Base-by-base conservation (phyloP, 2,797 vertebrate genomes). In the Pangasius sanitwongsei region DNA sequence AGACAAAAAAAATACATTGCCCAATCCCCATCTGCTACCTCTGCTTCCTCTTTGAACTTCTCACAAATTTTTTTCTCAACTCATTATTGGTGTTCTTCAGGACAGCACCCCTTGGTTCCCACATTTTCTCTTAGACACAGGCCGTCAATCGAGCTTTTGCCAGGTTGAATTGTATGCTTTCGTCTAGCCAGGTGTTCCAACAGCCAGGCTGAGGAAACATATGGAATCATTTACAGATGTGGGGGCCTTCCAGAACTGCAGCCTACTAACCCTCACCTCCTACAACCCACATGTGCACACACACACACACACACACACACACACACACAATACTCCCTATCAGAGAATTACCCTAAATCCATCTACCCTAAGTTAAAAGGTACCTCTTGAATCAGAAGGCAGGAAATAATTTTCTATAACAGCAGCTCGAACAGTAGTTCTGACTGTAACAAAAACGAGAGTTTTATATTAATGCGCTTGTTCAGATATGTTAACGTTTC, bases 221-320 rank as follows among this genome's bases (percentile, higher is more conserved):
- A 85, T 92, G 91, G 90, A 93, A 91, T 31, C 80, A 80, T 88
- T 91, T 91, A 72, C 83, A 90, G 81, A 41, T 88, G 86, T 87
- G 23, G 83, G 88, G 53, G 83, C 85, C 80, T 93, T 67, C 86
- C 85, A 87, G 53, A 63, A 87, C 9, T 50, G 34, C 67, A 78
- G 59, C 12, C 65, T 50, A 80, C 85, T 70, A 89, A 87, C 37
- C 74, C 34, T 50, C 25, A 81, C 78, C 70, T 72, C 61, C 70
- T 4, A 81, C 44, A 86, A 82, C 55, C 48, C 11, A 65, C 28
- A 53, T 44, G 20, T 28, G 12, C 25, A 15, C 53, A 50, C 55
- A 74, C 77, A 83, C 55, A 55, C 69, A 67, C 59, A 78, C 82
- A 67, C 44, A 87, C 75, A 80, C 69, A 23, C 74, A 50, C 81